A percentile compares a stretch with the other conserved stretches of the same genome.
phyloP scores from a whole-genome alignment of 2,797 vertebrate genomes.

The Pithecia hirsuta region DNA sequence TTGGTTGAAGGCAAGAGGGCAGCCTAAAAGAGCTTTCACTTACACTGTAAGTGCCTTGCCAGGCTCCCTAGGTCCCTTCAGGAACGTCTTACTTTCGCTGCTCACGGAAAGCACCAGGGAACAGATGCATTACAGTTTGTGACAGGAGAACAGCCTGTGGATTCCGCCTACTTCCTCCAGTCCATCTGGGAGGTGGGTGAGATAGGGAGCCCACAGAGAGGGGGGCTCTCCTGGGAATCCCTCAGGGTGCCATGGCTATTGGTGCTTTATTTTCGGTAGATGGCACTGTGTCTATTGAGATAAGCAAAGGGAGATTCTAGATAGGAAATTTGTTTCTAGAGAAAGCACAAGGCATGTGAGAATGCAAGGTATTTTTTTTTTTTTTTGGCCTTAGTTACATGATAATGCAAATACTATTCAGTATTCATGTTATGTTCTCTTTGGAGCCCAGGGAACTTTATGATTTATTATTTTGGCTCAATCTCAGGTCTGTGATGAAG shows the following conservation, averaged over 20 bases:
- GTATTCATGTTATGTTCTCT: conserved; percentile 57
- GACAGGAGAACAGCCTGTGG: conserved; percentile 78
- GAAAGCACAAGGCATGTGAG: conserved; percentile 38
- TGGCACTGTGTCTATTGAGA: conserved; percentile 78
- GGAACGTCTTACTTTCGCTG: conserved; percentile 56
- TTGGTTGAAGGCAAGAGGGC: not conserved
- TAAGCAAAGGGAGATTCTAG: conserved; percentile 30
- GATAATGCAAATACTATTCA: conserved; percentile 65
- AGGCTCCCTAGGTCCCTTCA: conserved; percentile 9
- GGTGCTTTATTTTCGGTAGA: conserved; percentile 76
- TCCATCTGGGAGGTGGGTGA: conserved; percentile 80
- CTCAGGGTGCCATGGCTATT: conserved; percentile 61
- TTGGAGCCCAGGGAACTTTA: conserved; percentile 48
- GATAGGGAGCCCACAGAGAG: conserved; percentile 66
- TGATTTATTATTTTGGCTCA: conserved; percentile 68
- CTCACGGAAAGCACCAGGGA: conserved; percentile 75
- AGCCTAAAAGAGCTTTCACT: not conserved
- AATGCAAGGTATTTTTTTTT: conserved; percentile 22
- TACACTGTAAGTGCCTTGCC: conserved; percentile 7
- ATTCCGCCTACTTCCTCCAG: conserved; percentile 76
- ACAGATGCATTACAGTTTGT: conserved; percentile 78
- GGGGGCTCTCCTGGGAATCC: conserved; percentile 77
- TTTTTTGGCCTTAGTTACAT: conserved; percentile 48
- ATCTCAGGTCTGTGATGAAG: not conserved
- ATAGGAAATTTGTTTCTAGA: conserved; percentile 61